These are phyloP conservation scores for Pogonocherus hispidulus DNA, from an alignment of 2,888 invertebrate genomes.

Conservation along the genomic window DNA sequence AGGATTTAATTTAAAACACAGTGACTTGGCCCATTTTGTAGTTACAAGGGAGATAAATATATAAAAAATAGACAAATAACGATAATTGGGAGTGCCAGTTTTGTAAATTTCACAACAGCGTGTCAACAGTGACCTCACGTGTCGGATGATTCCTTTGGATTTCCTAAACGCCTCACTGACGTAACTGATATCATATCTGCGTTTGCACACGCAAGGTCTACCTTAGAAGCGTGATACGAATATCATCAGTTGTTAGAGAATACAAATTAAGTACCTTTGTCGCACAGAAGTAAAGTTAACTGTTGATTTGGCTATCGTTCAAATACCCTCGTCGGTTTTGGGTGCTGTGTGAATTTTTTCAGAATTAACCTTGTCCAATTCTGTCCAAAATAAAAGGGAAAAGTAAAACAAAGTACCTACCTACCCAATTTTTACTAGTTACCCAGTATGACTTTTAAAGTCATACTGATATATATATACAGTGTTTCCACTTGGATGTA, in stretches of 20 bases:
- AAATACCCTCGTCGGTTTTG: background rate
- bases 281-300: background rate
- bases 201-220: background rate
- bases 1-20: too few species aligned
- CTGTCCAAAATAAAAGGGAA: background rate
- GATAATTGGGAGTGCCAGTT: too few species aligned
- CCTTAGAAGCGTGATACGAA: background rate
- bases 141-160: background rate
- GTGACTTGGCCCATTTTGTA: too few species aligned
- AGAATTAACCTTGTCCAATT: too few species aligned
- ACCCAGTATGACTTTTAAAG: too few species aligned
- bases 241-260: background rate
- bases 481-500: too few species aligned
- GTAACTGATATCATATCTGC: background rate
- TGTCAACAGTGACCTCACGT: background rate
- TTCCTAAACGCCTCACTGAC: background rate
- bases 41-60: too few species aligned
- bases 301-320: background rate
- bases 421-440: too few species aligned
- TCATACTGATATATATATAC: too few species aligned
- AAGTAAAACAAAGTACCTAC: too few species aligned
- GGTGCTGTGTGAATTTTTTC: background rate
- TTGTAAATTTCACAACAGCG: background rate
- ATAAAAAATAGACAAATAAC: too few species aligned
- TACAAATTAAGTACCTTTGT: background rate